phyloP scores from a whole-genome alignment of 2,113 vertebrate species.

The Pluvianellus socialis region DNA sequence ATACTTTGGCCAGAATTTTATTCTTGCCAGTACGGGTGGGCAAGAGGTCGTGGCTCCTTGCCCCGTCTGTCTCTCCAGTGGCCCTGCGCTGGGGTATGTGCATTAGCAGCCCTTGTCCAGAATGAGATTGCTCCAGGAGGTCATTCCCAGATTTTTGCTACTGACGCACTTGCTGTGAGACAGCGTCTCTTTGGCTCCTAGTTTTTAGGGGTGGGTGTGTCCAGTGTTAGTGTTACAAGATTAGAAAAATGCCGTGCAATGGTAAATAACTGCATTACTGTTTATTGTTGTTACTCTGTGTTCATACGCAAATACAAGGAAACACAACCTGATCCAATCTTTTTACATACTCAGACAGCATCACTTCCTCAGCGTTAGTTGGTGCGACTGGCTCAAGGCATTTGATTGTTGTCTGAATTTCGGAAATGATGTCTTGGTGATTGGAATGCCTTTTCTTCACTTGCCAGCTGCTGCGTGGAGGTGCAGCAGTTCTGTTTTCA shows the following conservation, averaged over 20 bases:
- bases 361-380: background rate
- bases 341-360: background rate
- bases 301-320: background rate
- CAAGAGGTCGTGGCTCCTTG: background rate
- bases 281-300: background rate
- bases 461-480: background rate
- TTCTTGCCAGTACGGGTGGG: background rate
- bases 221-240: background rate
- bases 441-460: background rate
- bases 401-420: background rate
- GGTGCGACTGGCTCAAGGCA: background rate
- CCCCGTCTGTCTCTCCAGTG: background rate
- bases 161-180: background rate
- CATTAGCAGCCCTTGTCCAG: background rate
- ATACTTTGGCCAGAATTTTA: background rate
- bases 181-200: background rate
- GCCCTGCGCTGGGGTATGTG: background rate
- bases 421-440: background rate
- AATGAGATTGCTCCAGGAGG: background rate
- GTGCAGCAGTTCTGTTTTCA: background rate
- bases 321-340: background rate
- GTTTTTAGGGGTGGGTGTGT: background rate
- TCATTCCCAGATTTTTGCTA: background rate
- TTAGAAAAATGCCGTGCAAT: background rate
- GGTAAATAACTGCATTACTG: background rate